These are phyloP conservation scores for Melospiza melodia DNA, from an alignment of 2,113 vertebrate genomes.

Conservation along the genomic window DNA sequence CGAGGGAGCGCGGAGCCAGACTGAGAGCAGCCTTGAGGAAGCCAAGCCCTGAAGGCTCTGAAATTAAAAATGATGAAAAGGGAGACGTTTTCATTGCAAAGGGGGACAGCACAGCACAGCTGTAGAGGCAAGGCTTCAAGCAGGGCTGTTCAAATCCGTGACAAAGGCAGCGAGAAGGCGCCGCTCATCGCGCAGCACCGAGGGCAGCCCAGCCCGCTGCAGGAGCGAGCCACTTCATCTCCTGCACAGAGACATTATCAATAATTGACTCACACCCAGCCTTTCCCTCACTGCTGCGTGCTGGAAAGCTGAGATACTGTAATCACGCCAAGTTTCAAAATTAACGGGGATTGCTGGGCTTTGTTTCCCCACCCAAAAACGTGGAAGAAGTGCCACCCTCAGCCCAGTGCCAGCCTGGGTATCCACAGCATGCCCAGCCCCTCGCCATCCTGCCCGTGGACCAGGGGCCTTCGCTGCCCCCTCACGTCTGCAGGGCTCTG, in stretches of 20 bases:
- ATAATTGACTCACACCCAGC: constrained; percentile 21
- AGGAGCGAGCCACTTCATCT: background rate
- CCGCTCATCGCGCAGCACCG: background rate
- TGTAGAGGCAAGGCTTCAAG: constrained; percentile 48
- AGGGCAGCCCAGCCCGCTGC: background rate
- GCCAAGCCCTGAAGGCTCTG: constrained; percentile 16
- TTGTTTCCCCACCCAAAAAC: fast-evolving
- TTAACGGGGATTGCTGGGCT: background rate
- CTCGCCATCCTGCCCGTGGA: background rate
- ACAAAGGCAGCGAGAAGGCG: constrained; percentile 29
- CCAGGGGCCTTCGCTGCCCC: background rate
- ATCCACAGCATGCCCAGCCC: background rate
- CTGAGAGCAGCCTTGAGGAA: constrained; percentile 20
- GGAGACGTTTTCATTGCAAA: constrained; percentile 40
- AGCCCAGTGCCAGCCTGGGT: background rate
- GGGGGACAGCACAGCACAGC: background rate
- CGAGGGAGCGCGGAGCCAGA: background rate
- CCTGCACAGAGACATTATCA: constrained; percentile 18
- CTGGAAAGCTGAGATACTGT: constrained; percentile 19
- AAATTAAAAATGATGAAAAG: constrained; percentile 68
- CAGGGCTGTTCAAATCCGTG: constrained; percentile 36
- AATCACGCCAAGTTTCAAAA: background rate
- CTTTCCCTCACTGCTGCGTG: constrained; percentile 10
- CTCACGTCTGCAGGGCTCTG: background rate
- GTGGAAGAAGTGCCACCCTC: background rate